Percentiles rank a stretch among this genome's conserved stretches.
phyloP scores from a whole-genome alignment of 2,113 vertebrate genomes.

The Xiphophorus maculatus region DNA sequence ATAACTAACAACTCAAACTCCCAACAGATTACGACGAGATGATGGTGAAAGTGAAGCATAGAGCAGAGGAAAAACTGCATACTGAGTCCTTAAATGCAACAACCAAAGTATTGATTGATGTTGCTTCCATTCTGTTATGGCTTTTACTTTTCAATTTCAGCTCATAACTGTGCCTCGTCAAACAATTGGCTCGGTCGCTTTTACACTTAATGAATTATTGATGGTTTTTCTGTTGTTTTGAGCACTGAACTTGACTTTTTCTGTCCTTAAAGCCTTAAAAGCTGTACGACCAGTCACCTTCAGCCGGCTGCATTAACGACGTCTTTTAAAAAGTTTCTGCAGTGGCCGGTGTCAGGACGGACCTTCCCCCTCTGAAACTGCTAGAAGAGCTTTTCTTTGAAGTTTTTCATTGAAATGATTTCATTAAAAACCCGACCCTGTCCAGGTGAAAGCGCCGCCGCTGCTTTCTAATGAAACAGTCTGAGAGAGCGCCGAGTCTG shows the following conservation, averaged over 20 bases:
- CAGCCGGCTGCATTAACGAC: neutral
- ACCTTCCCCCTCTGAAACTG: slow-evolving; percentile 16
- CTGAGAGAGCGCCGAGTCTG: neutral
- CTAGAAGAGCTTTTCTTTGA: slow-evolving; percentile 40
- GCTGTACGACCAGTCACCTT: neutral
- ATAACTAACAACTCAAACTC: neutral
- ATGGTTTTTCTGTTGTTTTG: neutral
- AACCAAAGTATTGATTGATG: neutral
- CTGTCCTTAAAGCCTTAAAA: neutral
- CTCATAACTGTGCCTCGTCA: neutral
- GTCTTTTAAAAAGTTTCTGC: slow-evolving; percentile 10
- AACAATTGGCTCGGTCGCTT: neutral
- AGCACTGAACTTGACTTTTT: neutral
- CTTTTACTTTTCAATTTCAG: slow-evolving; percentile 1
- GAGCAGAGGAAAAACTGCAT: neutral
- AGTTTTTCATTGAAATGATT: slow-evolving; percentile 17
- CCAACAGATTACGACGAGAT: too few species aligned
- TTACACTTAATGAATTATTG: neutral
- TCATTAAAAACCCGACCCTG: slow-evolving; percentile 33
- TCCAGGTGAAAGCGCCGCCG: slow-evolving; percentile 23
- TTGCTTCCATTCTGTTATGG: neutral
- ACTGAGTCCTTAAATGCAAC: neutral
- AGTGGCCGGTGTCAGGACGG: slow-evolving; percentile 8
- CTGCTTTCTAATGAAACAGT: slow-evolving; percentile 29
- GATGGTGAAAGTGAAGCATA: neutral